A percentile compares a stretch with the other conserved stretches of the same genome.
Conservation (phyloP, 2,888 invertebrate species). For the Acrobasis consociella region DNA sequence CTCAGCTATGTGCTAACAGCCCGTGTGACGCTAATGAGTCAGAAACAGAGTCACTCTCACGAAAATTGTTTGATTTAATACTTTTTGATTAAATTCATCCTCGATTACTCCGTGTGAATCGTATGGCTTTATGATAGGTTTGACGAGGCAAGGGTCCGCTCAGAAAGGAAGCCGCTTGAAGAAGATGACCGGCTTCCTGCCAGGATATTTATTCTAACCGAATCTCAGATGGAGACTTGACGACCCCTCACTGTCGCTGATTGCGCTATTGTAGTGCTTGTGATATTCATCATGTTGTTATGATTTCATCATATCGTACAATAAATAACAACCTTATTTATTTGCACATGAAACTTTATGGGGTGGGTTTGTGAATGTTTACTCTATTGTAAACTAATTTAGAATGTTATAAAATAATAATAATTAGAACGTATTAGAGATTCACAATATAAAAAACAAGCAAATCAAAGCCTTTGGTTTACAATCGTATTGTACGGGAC, state of each 20-base stretch:
- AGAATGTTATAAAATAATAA: too few relatives aligned
- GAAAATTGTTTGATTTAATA: conserved; percentile 53
- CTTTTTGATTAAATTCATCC: conserved; percentile 38
- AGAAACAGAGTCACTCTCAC: conserved; percentile 43
- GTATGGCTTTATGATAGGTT: conserved; percentile 29
- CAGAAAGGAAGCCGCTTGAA: conserved; percentile 36
- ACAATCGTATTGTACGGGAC: too few relatives aligned
- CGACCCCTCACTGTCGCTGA: conserved; percentile 13
- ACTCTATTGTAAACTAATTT: too few relatives aligned
- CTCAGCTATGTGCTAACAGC: conserved; percentile 59
- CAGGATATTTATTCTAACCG: conserved; percentile 35
- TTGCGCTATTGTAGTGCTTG: conserved; percentile 10
- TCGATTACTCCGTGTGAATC: conserved; percentile 36
- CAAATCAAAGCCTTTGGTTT: background rate
- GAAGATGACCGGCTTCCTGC: conserved; percentile 52
- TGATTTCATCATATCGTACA: background rate
- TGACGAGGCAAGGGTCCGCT: conserved; percentile 28
- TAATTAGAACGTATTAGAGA: background rate
- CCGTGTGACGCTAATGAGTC: conserved; percentile 62
- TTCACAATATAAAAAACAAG: background rate
- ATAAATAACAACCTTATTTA: background rate
- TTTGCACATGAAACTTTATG: too few relatives aligned
- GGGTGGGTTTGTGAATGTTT: too few relatives aligned
- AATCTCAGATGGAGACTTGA: conserved; percentile 17
- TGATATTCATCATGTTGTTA: background rate